phyloP scores from a whole-genome alignment of 2,888 invertebrate species.

The Punctoribates punctum region DNA sequence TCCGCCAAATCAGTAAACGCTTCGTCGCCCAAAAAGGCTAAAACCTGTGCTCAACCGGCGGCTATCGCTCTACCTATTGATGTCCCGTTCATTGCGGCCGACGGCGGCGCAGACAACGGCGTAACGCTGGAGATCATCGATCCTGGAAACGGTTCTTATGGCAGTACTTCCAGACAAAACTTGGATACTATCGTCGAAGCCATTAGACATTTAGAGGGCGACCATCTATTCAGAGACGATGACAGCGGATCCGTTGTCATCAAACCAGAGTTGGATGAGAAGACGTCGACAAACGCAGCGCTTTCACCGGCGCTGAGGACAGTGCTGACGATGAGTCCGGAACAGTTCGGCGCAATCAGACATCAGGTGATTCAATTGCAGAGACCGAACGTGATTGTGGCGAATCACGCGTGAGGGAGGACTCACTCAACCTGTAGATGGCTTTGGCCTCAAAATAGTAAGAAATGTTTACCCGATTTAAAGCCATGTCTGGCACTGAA shows the following conservation, averaged over 20 bases:
- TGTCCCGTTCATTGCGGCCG: conserved; percentile 42
- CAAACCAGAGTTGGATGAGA: conserved; percentile 21
- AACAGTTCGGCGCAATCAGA: conserved; percentile 45
- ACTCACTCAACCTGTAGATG: not conserved
- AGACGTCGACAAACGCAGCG: conserved; percentile 22
- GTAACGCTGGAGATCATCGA: conserved; percentile 21
- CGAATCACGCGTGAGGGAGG: conserved; percentile 53
- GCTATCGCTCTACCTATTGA: conserved; percentile 46
- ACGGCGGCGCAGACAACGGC: not conserved
- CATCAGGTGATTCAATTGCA: conserved; percentile 57
- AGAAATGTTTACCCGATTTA: not conserved
- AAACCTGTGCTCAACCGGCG: conserved; percentile 41
- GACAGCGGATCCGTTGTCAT: conserved; percentile 33
- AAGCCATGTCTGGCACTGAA: not conserved
- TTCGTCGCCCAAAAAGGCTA: conserved; percentile 28
- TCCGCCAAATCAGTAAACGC: conserved; percentile 24
- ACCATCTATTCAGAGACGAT: conserved; percentile 78
- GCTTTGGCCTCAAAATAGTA: not conserved
- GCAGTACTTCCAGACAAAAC: conserved; percentile 78
- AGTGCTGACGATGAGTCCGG: conserved; percentile 37
- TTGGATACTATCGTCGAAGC: conserved; percentile 98
- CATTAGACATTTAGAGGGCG: conserved; percentile 94
- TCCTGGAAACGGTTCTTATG: conserved; percentile 21
- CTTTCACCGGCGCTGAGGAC: conserved; percentile 41
- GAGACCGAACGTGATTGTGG: conserved; percentile 83